These are phyloP conservation scores for Papilio machaon DNA, from an alignment of 1,140 invertebrate genomes.

Conservation along the genomic window DNA sequence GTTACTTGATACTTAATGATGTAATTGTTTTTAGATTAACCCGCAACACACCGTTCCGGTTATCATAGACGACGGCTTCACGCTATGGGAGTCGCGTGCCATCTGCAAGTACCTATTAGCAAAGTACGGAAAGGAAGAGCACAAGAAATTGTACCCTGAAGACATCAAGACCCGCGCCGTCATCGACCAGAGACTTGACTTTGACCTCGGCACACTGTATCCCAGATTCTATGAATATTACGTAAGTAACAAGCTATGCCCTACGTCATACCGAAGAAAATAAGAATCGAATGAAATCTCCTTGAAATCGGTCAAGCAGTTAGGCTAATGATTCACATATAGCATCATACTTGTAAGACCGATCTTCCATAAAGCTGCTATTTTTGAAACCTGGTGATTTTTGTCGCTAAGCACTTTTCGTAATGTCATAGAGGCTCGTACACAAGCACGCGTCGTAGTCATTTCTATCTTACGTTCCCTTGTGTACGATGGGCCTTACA, in stretches of 20 bases:
- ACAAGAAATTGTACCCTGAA: conserved; percentile 86
- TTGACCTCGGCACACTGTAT: conserved; percentile 88
- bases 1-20: background rate
- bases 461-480: too few relatives aligned
- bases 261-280: too few relatives aligned
- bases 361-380: too few relatives aligned
- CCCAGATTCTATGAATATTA: conserved; percentile 83
- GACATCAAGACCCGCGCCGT: conserved; percentile 86
- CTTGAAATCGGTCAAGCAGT: too few relatives aligned
- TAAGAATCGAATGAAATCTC: too few relatives aligned
- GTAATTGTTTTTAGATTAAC: conserved; percentile 76
- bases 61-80: conserved; percentile 84
- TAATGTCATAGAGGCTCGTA: too few relatives aligned
- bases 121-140: conserved; percentile 86
- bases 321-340: too few relatives aligned
- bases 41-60: conserved; percentile 85
- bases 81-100: conserved; percentile 85
- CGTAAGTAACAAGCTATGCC: conserved; percentile 68
- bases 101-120: conserved; percentile 86
- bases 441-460: too few relatives aligned
- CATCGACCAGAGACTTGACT: conserved; percentile 88
- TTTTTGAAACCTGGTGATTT: too few relatives aligned
- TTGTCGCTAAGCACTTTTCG: too few relatives aligned
- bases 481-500: too few relatives aligned
- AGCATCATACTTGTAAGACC: too few relatives aligned